Evolutionary conservation across 1,140 invertebrate species (phyloP), one percentile per base, ranked within the genome.

Genomic region (Drosophila sproati): DNA sequence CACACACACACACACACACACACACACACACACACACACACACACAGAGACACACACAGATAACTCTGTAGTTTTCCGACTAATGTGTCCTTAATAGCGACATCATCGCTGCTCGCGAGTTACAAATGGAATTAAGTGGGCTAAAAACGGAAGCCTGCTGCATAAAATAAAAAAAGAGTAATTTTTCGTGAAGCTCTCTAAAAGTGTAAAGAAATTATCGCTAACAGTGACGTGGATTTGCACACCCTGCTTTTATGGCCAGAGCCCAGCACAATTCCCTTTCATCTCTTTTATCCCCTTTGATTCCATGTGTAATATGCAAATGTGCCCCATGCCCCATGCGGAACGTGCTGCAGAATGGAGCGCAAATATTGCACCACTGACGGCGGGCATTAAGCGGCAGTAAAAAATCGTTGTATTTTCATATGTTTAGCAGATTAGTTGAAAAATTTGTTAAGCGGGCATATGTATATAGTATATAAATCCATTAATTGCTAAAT

Each of bases 71-170:
- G 73, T 85, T 76, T 79, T 61, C 83, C 77, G 71, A 73, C 82
- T 87, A 87, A 87, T 87, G 82, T 87, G 82, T 88, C 83, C 82
- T 87, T 87, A 87, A 87, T 87, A 87, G 83, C 82, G 80, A 79
- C 82, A 87, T 88, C 83, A 88, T 80, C 77, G 80, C 31, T 51
- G 55, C 62, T 51, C 64, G 72, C 32, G 70, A 67, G 62, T 59
- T 57, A n/a, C 73, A 85, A 83, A 85, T 77, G 81, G 81, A 83
- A 83, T 83, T 83, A 83, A 79, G 80, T 85, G 77, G 74, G 64
- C 81, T 80, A 77, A 83, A 85, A 83, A 74, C 81, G 73, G 59
- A 75, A 75, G 54, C 68, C 59, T 52, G 68, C 37, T 20, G 20
- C 20, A 20, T 20, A 34, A 76, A 63, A 71, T 52, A 72, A 66